Percentiles rank a stretch among this genome's conserved stretches.
These are phyloP conservation scores for Lota lota DNA, from an alignment of 2,113 vertebrate genomes.

Conservation along the genomic window DNA sequence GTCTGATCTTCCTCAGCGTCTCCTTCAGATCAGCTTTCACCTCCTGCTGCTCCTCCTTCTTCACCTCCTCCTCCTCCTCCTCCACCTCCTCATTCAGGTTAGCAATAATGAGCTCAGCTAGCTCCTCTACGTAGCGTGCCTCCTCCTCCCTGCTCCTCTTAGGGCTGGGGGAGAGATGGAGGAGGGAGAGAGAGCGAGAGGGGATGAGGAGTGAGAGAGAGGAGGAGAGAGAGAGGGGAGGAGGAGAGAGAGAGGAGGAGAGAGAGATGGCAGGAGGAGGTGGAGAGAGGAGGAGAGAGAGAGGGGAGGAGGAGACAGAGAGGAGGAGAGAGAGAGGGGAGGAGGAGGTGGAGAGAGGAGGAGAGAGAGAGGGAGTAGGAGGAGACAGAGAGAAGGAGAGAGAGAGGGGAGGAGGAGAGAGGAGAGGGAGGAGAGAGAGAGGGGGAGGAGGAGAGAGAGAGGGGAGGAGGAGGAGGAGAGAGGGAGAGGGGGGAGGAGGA, in stretches of 20 bases:
- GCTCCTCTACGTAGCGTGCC: slow-evolving; percentile 97
- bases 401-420: not conserved
- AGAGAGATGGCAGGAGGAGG: not conserved
- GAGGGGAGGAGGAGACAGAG: not conserved
- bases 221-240: too few relatives aligned
- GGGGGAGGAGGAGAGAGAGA: not conserved
- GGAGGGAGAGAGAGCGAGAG: not conserved
- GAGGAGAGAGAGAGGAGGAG: not conserved
- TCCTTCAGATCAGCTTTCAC: slow-evolving; percentile 99
- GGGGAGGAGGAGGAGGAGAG: not conserved
- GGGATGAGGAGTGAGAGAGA: not conserved
- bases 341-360: not conserved
- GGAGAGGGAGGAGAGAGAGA: not conserved
- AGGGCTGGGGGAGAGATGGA: slow-evolving; percentile 71
- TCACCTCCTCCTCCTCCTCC: slow-evolving; percentile 85
- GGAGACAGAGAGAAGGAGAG: not conserved
- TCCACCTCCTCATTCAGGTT: slow-evolving; percentile 98
- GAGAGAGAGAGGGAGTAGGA: not conserved
- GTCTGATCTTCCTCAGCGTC: slow-evolving; percentile 98
- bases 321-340: slow-evolving; percentile 30
- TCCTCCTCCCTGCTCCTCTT: slow-evolving; percentile 96
- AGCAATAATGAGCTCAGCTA: slow-evolving; percentile 96
- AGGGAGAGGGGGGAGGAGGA: not conserved
- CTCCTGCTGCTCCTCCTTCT: slow-evolving; percentile 72
- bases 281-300: too few relatives aligned